Conservation (phyloP, 2,113 vertebrate genomes). For the Notothenia coriiceps region DNA sequence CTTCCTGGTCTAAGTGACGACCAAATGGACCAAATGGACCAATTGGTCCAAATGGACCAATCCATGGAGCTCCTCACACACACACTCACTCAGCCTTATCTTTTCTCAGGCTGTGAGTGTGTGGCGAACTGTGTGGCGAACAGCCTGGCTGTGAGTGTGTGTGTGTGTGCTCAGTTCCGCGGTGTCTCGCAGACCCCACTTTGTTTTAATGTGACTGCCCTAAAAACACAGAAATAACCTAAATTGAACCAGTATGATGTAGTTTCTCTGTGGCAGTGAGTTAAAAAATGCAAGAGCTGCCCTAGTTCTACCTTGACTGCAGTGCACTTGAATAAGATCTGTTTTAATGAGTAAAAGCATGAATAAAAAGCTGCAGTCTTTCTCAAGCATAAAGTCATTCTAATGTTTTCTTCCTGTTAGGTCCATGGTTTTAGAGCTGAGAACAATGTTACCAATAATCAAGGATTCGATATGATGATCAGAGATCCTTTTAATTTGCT, state of each 20-base stretch:
- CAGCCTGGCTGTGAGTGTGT: no score
- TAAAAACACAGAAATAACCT: constrained; percentile 9
- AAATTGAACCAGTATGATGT: neutral
- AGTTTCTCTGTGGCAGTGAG: neutral
- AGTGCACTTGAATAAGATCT: neutral
- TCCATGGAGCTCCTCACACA: no score
- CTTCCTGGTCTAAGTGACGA: no score
- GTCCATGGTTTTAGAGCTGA: neutral
- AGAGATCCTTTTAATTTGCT: neutral
- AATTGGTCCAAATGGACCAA: no score
- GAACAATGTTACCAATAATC: neutral
- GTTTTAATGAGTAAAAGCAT: neutral
- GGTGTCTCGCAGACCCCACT: neutral
- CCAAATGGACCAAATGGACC: no score
- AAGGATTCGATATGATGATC: neutral
- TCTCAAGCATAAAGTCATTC: neutral
- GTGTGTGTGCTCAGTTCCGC: no score
- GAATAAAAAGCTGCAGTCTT: neutral
- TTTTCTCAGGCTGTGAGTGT: no score
- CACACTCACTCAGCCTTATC: no score
- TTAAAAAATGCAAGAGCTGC: neutral
- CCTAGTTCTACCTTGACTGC: neutral
- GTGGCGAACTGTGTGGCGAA: no score
- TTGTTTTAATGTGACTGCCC: neutral
- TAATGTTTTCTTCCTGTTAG: neutral